Evolutionary conservation across 1,140 invertebrate species (phyloP).

Genomic region (Acromyrmex heyeri): DNA sequence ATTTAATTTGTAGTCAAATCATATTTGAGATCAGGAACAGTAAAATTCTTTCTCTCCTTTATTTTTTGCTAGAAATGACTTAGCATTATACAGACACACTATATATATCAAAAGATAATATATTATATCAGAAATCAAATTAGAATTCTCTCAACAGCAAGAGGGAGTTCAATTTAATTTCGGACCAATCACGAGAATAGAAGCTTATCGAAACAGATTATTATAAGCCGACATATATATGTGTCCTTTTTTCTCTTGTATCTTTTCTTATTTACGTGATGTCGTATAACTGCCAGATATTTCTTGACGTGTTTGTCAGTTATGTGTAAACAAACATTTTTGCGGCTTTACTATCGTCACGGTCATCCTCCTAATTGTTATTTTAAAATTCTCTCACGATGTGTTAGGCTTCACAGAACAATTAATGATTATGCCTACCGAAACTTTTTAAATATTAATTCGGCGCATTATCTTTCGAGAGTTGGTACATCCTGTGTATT

Average conservation of each 20-base stretch:
- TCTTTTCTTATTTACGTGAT: conserved; percentile 1
- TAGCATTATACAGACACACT: background rate
- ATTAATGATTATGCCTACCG: background rate
- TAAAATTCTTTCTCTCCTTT: background rate
- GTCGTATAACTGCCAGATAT: conserved; percentile 29
- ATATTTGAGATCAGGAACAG: too few relatives aligned
- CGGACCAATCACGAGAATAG: background rate
- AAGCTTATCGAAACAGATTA: conserved; percentile 1
- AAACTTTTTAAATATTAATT: conserved; percentile 37
- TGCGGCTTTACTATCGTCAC: background rate
- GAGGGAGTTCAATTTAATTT: background rate
- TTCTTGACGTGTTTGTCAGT: background rate
- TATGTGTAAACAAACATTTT: conserved; percentile 31
- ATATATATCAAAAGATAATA: background rate
- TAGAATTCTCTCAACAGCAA: background rate
- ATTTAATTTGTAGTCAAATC: background rate
- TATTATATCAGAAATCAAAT: background rate
- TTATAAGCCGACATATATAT: background rate
- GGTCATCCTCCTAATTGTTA: conserved; percentile 18
- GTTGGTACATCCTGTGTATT: conserved; percentile 15
- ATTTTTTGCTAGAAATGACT: too few relatives aligned
- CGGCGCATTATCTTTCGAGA: background rate
- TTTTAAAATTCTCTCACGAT: conserved; percentile 2
- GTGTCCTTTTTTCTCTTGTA: background rate
- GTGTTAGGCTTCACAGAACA: background rate